A percentile compares a stretch with the other conserved stretches of the same genome.
These are phyloP conservation scores for Deilephila elpenor DNA, from an alignment of 2,888 invertebrate genomes.

Conservation along the genomic window DNA sequence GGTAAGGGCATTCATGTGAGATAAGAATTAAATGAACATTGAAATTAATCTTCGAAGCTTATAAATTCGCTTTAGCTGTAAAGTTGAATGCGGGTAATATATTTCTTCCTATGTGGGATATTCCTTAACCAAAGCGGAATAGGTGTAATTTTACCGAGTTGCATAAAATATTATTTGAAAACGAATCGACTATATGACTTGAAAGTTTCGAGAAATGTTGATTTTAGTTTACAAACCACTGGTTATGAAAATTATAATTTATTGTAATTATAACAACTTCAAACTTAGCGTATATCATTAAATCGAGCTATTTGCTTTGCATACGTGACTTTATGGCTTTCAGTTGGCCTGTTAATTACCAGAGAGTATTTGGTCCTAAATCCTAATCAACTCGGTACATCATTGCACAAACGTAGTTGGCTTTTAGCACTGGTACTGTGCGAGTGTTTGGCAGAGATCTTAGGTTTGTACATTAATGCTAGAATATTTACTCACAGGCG, in stretches of 20 bases:
- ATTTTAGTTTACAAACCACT: too few species aligned
- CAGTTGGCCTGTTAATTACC: not conserved
- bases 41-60: slow-evolving; percentile 19
- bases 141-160: too few species aligned
- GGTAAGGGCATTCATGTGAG: slow-evolving; percentile 28
- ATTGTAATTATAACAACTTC: not conserved
- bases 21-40: slow-evolving; percentile 14
- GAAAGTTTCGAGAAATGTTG: too few species aligned
- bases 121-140: not conserved
- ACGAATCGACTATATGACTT: too few species aligned
- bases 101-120: not conserved
- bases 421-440: not conserved
- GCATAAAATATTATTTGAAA: too few species aligned
- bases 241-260: too few species aligned
- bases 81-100: not conserved
- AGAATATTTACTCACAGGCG: not conserved
- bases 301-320: not conserved
- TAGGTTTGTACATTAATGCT: not conserved
- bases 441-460: not conserved
- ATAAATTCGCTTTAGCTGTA: slow-evolving; percentile 5
- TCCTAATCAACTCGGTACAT: not conserved
- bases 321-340: not conserved
- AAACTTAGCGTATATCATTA: not conserved
- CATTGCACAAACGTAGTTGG: not conserved
- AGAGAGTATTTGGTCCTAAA: not conserved